Evolutionary conservation across 2,797 vertebrate genomes (phyloP), one percentile per base, ranked within the genome.

Genomic region (Nyctalus aviator): DNA sequence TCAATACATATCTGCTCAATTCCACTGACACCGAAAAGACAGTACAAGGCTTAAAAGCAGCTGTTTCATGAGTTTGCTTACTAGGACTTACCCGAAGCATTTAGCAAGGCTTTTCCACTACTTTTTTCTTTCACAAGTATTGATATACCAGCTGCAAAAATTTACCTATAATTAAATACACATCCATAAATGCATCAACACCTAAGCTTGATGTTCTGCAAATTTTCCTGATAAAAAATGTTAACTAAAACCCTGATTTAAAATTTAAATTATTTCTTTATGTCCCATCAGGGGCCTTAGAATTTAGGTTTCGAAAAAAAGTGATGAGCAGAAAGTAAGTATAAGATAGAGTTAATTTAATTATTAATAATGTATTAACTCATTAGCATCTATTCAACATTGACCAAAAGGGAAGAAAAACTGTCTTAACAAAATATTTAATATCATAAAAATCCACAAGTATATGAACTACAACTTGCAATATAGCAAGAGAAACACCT

Each of bases 1-100:
- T 84, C 88, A 92, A 81, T 82, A 94, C 68, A 78, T 85, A 94
- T 69, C 83, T 95, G 69, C 78, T 88, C 55, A 84, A 85, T 81
- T 92, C 21, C 44, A 90, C 66, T 92, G 57, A 95, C 71, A 92
- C 21, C 64, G 46, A 91, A 95, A 83, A 94, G 55, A 48, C 27
- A 94, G n/a, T 44, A 85, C 6, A 93, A 78, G 14, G 32, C 50
- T 21, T 72, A 84, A 87, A 25, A 88, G 21, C 23, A 94, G 44
- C 20, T 90, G 59, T 57, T 50, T 21, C 53, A 69, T 4, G 8
- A 3, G 92, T 90, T 35, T 84, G 41, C 53, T 93, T 94, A 53
- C 69, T 79, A 89, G 27, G 25, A 77, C 14, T 92, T 82, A 95
- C 64, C 71, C 35, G 76, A 5, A 73, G 10, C 55, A 90, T 32